Conservation (phyloP, 2,797 vertebrate species). For the Eulemur coronatus region DNA sequence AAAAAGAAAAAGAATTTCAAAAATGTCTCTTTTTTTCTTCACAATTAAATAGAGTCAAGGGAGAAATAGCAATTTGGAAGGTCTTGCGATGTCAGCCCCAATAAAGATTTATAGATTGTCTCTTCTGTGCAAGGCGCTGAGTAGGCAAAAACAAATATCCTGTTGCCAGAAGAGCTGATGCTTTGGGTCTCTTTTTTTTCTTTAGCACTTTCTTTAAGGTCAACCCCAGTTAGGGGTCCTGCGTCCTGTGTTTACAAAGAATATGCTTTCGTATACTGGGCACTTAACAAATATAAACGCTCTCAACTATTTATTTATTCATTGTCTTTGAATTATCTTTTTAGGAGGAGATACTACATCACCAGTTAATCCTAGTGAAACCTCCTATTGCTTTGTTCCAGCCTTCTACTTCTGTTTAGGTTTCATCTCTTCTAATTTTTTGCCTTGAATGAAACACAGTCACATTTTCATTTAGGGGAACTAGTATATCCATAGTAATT, state of each 20-base stretch:
- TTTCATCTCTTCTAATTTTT: neutral
- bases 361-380: neutral
- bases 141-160: constrained; percentile 24
- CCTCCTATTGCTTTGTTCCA: neutral
- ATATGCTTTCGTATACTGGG: neutral
- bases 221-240: neutral
- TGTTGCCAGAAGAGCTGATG: neutral
- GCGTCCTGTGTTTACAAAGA: constrained; percentile 24
- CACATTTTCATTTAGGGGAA: constrained; percentile 13
- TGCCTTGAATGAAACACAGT: constrained; percentile 26
- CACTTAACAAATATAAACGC: neutral
- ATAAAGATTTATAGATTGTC: constrained; percentile 47
- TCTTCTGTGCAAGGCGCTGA: constrained; percentile 27
- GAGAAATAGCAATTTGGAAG: constrained; percentile 36
- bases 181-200: neutral
- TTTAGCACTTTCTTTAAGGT: constrained; percentile 42
- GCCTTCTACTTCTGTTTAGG: neutral
- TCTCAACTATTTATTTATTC: neutral
- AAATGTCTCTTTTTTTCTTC: constrained; percentile 7
- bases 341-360: neutral
- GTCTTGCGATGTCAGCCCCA: constrained; percentile 6
- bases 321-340: neutral
- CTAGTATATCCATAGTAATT: neutral
- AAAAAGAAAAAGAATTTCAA: constrained; percentile 26
- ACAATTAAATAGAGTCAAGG: constrained; percentile 44